Conservation (phyloP, 2,797 vertebrate genomes). For the Muscicapa striata region DNA sequence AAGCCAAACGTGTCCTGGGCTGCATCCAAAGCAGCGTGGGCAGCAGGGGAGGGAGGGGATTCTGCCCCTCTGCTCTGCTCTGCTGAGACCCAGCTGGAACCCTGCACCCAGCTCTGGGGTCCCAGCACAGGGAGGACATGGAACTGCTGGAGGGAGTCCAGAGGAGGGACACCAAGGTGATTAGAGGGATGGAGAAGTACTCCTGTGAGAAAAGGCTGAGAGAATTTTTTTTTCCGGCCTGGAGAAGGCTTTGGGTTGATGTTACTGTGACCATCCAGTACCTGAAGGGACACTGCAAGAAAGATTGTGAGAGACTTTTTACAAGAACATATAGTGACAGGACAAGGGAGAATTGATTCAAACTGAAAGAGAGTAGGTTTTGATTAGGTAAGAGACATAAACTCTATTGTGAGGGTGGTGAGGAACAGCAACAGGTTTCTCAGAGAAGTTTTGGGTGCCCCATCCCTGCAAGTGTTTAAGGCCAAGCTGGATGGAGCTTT, state of each 20-base stretch:
- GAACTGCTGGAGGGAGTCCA: accelerated
- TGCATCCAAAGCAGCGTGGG: accelerated
- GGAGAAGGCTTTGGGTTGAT: neutral
- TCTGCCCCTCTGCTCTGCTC: neutral
- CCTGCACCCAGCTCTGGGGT: neutral
- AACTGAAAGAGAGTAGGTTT: neutral
- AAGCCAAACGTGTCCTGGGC: neutral
- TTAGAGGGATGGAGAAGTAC: neutral
- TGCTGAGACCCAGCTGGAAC: neutral
- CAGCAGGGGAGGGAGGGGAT: neutral
- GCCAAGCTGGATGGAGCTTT: neutral
- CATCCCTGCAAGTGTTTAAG: neutral
- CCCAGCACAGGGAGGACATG: accelerated
- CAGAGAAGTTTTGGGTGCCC: neutral
- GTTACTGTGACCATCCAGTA: neutral
- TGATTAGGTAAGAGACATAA: neutral
- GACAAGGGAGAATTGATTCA: neutral
- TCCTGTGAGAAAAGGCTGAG: neutral
- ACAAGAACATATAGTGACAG: neutral
- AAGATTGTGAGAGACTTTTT: neutral
- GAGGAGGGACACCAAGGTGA: no score
- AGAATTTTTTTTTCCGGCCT: neutral
- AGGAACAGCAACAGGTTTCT: neutral
- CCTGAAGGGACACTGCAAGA: neutral
- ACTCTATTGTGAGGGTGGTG: no score